Conservation (phyloP, 2,113 vertebrate species). For the Phrynocephalus versicolor region DNA sequence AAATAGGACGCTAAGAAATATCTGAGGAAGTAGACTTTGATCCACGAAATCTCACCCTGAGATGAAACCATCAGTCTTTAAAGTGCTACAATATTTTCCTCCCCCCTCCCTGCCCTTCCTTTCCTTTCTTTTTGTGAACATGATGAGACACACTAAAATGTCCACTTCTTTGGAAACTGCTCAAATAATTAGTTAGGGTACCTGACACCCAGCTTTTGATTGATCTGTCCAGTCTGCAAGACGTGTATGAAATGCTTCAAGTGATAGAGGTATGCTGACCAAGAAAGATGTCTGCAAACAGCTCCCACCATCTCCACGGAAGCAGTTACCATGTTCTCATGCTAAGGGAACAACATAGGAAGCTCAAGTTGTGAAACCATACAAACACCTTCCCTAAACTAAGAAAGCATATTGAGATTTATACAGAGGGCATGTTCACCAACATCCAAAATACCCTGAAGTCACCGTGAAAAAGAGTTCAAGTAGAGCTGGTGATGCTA, state of each 20-base stretch:
- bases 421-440: not conserved
- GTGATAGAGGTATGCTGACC: slow-evolving; percentile 93
- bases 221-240: slow-evolving; percentile 83
- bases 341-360: slow-evolving; percentile 71
- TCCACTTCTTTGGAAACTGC: too few species aligned
- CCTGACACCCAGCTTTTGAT: slow-evolving; percentile 92
- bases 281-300: slow-evolving; percentile 86
- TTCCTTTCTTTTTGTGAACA: too few species aligned
- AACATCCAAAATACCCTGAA: accelerated
- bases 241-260: slow-evolving; percentile 92
- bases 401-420: slow-evolving; percentile 18
- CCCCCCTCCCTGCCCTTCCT: too few species aligned
- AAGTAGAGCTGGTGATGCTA: not conserved
- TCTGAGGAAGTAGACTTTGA: too few species aligned
- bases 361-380: not conserved
- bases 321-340: slow-evolving; percentile 89
- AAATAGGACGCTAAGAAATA: too few species aligned
- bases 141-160: too few species aligned
- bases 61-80: too few species aligned
- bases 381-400: slow-evolving; percentile 64
- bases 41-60: too few species aligned
- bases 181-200: slow-evolving; percentile 44
- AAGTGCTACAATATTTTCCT: too few species aligned
- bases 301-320: slow-evolving; percentile 90
- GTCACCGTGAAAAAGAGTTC: not conserved